phyloP scores from a whole-genome alignment of 2,888 invertebrate genomes.

The Cistogaster globosa region DNA sequence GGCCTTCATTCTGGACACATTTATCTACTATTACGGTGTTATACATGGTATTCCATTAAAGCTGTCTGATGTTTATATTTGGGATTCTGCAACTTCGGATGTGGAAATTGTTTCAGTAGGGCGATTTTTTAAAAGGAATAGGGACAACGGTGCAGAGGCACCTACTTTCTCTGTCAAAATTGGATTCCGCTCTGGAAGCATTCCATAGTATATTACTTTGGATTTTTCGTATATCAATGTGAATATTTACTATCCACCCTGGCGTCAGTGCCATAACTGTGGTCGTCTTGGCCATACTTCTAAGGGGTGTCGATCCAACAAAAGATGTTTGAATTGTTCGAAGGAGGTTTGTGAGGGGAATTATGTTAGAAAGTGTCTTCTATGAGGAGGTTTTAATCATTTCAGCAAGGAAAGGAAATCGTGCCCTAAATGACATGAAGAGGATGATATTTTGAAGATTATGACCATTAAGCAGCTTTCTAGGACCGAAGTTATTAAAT shows the following conservation, averaged over 20 bases:
- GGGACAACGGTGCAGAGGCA: background rate
- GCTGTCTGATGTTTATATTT: background rate
- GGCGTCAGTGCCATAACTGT: slow-evolving; percentile 17
- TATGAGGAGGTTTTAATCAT: background rate
- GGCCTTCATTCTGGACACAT: background rate
- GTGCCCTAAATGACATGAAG: background rate
- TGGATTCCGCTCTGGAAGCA: background rate
- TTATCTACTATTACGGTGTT: background rate
- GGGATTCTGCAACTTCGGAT: background rate
- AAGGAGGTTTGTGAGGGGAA: background rate
- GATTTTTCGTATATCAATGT: background rate
- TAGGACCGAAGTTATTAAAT: background rate
- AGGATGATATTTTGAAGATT: too few relatives aligned
- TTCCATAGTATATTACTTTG: background rate
- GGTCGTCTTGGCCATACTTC: slow-evolving; percentile 23
- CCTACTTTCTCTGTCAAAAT: background rate
- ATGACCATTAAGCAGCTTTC: background rate
- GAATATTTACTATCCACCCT: background rate
- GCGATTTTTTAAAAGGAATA: background rate
- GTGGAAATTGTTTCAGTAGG: background rate
- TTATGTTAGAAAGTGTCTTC: slow-evolving; percentile 4
- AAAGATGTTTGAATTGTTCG: slow-evolving; percentile 11
- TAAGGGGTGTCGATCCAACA: background rate
- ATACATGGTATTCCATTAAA: slow-evolving; percentile 3
- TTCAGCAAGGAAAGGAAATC: background rate